Base-by-base conservation (phyloP, 1,140 invertebrate genomes). In the Drosophila ananassae region DNA sequence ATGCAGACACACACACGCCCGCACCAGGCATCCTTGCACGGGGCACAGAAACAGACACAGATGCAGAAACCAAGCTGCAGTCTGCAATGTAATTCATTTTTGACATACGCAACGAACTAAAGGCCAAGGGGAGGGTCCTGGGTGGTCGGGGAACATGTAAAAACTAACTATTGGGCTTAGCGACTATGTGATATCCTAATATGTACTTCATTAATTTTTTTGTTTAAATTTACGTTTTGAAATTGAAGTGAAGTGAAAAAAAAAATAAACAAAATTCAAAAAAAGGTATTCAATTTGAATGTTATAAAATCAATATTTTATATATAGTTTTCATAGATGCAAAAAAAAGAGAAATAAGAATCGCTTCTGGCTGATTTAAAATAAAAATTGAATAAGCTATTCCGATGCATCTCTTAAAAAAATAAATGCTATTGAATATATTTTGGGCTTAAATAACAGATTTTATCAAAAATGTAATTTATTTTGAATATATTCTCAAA, bases 71-170 rank as follows among this genome's bases (percentile, higher is more conserved):
- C 64, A 54, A 73, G 79, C 56, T 57, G 69, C 69, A 68, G 69
- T 34, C 73, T 78, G 79, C 79, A 82, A 81, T 82, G 79, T 82
- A 82, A 78, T 82, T 82, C 77, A 79, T 79, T 79, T 79, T 79
- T 79, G 71, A 79, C 77, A 79, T 63, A 79, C 62, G 57, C 71
- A 64, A 34, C 53, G 46, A 17, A 50, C 71, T 32, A 53, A 48
- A n/a, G 24, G 37, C 9, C 54, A 4, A 13, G 30, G 2, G 10
- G 41, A 2, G 28, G 21, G 12, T 1, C 3, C 1, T 4, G n/a
- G 9, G 2, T 9, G 55, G 32, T 3, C 13, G 21, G 46, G 37
- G 12, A 3, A 7, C 39, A 5, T 13, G 39, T 13, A 5, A n/a
- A 13, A 41, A 17, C 13, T 44, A 17, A 21, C 1, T 44, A 17